Evolutionary conservation across 2,797 vertebrate species (phyloP).

Genomic region (Syncerus caffer): DNA sequence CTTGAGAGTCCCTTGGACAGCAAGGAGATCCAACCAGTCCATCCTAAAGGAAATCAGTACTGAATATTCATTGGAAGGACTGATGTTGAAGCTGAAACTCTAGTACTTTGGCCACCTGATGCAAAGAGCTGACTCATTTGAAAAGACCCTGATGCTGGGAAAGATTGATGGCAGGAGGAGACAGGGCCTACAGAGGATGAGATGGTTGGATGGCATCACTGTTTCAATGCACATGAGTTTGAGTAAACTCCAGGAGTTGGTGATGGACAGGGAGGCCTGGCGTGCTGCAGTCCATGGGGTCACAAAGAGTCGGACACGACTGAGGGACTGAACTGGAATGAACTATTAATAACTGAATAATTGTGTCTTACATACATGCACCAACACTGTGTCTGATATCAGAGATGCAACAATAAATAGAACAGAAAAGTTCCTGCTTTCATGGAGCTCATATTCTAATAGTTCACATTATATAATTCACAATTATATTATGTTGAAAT

Average conservation of each 20-base stretch:
- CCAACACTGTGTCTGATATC: not conserved
- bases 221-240: not conserved
- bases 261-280: not conserved
- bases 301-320: rapidly evolving
- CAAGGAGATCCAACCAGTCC: not conserved
- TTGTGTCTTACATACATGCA: not conserved
- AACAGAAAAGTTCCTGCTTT: not conserved
- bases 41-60: not conserved
- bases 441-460: not conserved
- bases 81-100: not conserved
- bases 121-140: not conserved
- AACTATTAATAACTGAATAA: not conserved
- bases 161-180: not conserved
- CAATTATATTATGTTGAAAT: not conserved
- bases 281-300: not conserved
- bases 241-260: not conserved
- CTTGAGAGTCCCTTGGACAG: not conserved
- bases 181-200: rapidly evolving
- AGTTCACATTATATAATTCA: not conserved
- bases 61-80: not conserved
- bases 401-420: not conserved
- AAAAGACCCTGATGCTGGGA: not conserved
- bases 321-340: not conserved
- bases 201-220: not conserved
- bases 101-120: not conserved